Base-by-base conservation (phyloP, 2,113 vertebrate genomes). In the Ceyx melanurus region DNA sequence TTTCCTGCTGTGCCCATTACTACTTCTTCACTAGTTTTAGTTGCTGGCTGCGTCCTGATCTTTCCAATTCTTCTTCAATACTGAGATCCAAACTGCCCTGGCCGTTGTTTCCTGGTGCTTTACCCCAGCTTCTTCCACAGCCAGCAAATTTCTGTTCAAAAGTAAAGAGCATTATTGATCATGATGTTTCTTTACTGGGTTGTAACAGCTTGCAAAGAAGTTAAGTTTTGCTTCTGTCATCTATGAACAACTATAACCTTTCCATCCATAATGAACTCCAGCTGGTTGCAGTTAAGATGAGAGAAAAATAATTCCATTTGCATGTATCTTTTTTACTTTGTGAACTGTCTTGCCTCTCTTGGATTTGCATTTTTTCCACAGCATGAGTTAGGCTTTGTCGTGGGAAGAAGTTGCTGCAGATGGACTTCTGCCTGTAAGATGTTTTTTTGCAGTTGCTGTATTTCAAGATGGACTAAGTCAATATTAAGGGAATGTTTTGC, bases 401-500 rank as follows among this genome's bases (percentile, higher is more conserved):
- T 50, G 25, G 42, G 25, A 84, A 85, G 23, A n/a, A 51, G 22
- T 66, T 89, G 15, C 33, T 87, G 25, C 18, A 51, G 37, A 9
- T 67, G 15, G 7, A 66, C 14, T 76, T 65, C 48, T 60, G 62
- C 10, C 18, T 70, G 16, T n/a, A 4, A 35, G 11, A 35, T 61
- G 20, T 2, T 66, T 89, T 89, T 74, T 84, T 31, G 64, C n/a
- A 48, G 17, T 54, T 79, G 50, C 6, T 79, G 18, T 82, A 15
- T 82, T 72, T 61, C 33, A 82, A 9, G 8, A 13, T 82, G n/a
- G 54, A n/a, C 17, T 40, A 67, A 40, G 16, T 42, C 86, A 53
- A 33, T 60, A 16, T 6, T 65, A 7, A 5, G 2, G 16, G 15
- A 64, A 3, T 66, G 19, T 42, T 91, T 33, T 0, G 0, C 29